Percentiles rank a stretch among this genome's conserved stretches.
These are phyloP conservation scores for Merluccius polli DNA, from an alignment of 2,797 vertebrate species.

Conservation along the genomic window DNA sequence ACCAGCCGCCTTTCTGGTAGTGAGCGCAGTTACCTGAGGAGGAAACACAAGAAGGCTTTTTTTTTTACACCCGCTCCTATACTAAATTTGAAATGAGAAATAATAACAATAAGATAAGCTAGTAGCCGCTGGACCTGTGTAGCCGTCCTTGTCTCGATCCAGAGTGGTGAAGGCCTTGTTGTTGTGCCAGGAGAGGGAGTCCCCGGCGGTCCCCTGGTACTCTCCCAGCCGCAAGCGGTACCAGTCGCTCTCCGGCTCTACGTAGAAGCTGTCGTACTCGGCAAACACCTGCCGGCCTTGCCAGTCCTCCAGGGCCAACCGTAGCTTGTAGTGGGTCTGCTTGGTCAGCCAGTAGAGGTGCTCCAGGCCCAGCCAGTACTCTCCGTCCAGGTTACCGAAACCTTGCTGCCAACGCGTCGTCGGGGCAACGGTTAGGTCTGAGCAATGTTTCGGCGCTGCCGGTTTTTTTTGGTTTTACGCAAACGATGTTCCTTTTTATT, in stretches of 20 bases:
- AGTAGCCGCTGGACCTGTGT: constrained; percentile 72
- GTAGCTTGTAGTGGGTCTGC: constrained; percentile 78
- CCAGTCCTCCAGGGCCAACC: constrained; percentile 87
- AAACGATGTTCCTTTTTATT: background rate
- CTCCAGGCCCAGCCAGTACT: constrained; percentile 91
- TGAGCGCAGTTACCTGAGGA: constrained; percentile 87
- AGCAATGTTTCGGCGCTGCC: background rate
- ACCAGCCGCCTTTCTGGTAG: constrained; percentile 91
- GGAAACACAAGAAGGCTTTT: constrained; percentile 4
- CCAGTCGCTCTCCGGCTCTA: constrained; percentile 85
- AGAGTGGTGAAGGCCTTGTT: constrained; percentile 90
- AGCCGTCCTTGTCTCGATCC: constrained; percentile 84
- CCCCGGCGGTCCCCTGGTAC: constrained; percentile 83
- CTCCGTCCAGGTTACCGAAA: constrained; percentile 85
- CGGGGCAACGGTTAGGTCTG: background rate
- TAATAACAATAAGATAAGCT: background rate
- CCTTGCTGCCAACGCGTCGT: constrained; percentile 72
- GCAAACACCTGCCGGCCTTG: constrained; percentile 80
- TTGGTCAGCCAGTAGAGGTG: constrained; percentile 81
- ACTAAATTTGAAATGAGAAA: too few relatives aligned
- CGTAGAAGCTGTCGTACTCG: constrained; percentile 79
- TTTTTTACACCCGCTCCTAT: background rate
- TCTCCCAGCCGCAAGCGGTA: constrained; percentile 84
- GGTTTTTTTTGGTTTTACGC: background rate
- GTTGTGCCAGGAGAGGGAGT: constrained; percentile 90